These are phyloP conservation scores for Melanotaenia maccullochi DNA, from an alignment of 2,797 vertebrate species.

Conservation along the genomic window DNA sequence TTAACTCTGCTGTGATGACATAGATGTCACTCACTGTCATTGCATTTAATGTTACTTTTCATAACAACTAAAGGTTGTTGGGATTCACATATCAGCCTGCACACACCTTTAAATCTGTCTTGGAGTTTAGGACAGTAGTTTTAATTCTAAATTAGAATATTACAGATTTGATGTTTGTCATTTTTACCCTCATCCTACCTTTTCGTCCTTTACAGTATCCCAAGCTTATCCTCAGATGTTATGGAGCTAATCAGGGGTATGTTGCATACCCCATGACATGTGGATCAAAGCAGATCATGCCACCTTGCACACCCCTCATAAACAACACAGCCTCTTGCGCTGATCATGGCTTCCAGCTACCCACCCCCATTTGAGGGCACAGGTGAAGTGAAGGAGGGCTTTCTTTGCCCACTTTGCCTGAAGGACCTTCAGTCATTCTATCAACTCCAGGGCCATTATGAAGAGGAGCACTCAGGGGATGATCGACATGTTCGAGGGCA, in stretches of 20 bases:
- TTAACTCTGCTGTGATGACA: background rate
- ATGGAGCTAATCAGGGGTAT: conserved; percentile 63
- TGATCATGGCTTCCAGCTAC: conserved; percentile 90
- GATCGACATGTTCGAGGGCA: conserved; percentile 91
- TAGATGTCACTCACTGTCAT: background rate
- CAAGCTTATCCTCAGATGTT: conserved; percentile 13
- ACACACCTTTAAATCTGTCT: background rate
- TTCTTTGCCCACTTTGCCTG: conserved; percentile 94
- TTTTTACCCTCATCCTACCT: background rate
- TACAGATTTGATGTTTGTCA: background rate
- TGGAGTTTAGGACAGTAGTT: background rate
- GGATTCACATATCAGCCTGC: background rate
- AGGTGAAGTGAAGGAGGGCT: conserved; percentile 93
- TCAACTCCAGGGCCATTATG: conserved; percentile 96
- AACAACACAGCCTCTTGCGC: conserved; percentile 19
- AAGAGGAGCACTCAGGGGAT: conserved; percentile 92
- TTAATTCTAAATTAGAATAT: background rate
- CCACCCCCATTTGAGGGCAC: conserved; percentile 88
- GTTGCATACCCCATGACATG: conserved; percentile 54
- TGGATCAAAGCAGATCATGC: conserved; percentile 40
- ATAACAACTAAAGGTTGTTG: background rate
- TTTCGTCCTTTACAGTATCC: conserved; percentile 1
- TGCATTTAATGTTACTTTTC: background rate
- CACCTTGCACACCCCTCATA: conserved; percentile 24
- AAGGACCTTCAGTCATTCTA: conserved; percentile 97